A percentile compares a stretch with the other conserved stretches of the same genome.
Conservation (phyloP, 2,113 vertebrate genomes). For the Myotis lucifugus region DNA sequence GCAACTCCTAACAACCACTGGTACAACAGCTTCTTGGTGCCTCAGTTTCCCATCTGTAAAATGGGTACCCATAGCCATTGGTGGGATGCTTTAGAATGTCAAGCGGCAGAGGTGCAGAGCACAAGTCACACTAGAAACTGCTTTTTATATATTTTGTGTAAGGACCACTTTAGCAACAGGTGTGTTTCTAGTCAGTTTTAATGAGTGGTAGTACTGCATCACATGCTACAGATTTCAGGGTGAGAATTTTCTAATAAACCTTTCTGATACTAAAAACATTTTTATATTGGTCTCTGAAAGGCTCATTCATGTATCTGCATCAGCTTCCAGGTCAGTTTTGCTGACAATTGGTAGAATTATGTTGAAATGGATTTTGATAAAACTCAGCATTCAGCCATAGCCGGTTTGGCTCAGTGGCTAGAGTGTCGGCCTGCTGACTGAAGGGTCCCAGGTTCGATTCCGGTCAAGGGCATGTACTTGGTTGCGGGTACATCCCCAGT, state of each 20-base stretch:
- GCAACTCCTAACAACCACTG: neutral
- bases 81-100: neutral
- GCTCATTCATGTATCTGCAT: neutral
- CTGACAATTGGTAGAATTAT: constrained; percentile 44
- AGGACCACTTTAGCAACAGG: neutral
- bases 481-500: no score
- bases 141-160: neutral
- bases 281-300: neutral
- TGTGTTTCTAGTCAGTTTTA: neutral
- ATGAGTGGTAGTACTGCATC: neutral
- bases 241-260: neutral
- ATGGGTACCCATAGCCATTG: neutral
- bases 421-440: no score
- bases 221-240: neutral
- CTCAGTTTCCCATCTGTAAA: neutral
- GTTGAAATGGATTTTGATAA: constrained; percentile 66
- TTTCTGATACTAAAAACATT: neutral
- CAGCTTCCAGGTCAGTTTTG: constrained; percentile 30
- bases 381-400: constrained; percentile 27
- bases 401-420: no score
- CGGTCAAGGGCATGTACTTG: no score
- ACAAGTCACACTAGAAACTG: neutral
- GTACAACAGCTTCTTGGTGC: neutral
- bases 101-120: neutral
- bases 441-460: no score